These are phyloP conservation scores for Hyppa rectilinea DNA, from an alignment of 2,888 invertebrate genomes.

Conservation along the genomic window DNA sequence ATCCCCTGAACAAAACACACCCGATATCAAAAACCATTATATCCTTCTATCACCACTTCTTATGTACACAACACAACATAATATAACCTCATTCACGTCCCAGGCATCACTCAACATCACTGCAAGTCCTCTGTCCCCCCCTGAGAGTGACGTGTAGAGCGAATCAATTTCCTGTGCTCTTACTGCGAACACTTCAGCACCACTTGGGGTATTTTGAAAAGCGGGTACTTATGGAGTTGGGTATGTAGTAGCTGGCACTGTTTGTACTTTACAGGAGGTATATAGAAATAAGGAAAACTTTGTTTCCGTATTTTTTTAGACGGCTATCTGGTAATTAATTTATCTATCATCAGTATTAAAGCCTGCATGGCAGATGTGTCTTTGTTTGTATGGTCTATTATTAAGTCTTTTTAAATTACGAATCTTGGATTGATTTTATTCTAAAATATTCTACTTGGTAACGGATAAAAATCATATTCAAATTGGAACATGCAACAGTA, in stretches of 20 bases:
- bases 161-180: slow-evolving; percentile 65
- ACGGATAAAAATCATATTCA: background rate
- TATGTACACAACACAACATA: slow-evolving; percentile 27
- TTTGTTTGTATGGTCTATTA: background rate
- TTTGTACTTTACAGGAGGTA: slow-evolving; percentile 5
- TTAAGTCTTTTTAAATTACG: background rate
- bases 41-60: background rate
- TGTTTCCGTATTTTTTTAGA: background rate
- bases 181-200: slow-evolving; percentile 39
- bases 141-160: slow-evolving; percentile 61
- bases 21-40: background rate
- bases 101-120: slow-evolving; percentile 52
- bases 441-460: background rate
- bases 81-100: slow-evolving; percentile 23
- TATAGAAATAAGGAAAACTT: background rate
- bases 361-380: background rate
- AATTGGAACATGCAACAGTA: background rate
- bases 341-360: background rate
- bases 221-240: slow-evolving; percentile 12
- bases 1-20: background rate
- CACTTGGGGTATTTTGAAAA: slow-evolving; percentile 49
- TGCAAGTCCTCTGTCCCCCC: slow-evolving; percentile 59
- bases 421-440: too few species aligned
- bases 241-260: background rate
- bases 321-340: background rate